phyloP scores from a whole-genome alignment of 2,888 invertebrate genomes.

The Pristionchus japonicus region DNA sequence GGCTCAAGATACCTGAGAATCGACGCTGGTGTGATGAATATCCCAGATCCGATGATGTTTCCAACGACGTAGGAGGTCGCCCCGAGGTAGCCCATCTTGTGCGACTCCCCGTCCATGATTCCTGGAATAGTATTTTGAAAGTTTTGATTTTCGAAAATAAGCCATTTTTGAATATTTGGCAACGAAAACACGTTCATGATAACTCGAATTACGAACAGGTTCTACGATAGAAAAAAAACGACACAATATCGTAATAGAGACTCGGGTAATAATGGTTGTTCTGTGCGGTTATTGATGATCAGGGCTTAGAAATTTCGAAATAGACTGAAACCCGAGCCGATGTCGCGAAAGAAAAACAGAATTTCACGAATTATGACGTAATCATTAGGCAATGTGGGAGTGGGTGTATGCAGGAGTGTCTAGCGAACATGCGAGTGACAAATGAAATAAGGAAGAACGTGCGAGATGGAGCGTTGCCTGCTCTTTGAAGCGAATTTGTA shows the following conservation, averaged over 20 bases:
- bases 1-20: constrained; percentile 54
- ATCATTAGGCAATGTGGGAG: neutral
- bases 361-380: neutral
- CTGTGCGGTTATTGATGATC: neutral
- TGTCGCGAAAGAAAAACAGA: neutral
- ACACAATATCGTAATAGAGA: neutral
- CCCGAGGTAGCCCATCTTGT: constrained; percentile 71
- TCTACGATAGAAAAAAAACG: no score
- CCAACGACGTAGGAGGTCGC: constrained; percentile 69
- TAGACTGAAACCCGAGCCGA: neutral
- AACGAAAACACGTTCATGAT: no score
- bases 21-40: constrained; percentile 71
- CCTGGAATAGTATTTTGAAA: no score
- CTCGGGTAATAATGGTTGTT: neutral
- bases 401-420: neutral
- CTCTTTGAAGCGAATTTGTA: neutral
- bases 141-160: neutral
- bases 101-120: constrained; percentile 63
- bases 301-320: neutral
- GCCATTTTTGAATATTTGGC: no score
- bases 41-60: constrained; percentile 74
- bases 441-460: neutral
- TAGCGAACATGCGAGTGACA: neutral
- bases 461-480: neutral
- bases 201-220: no score